Evolutionary conservation across 2,797 vertebrate species (phyloP).

Genomic region (Cirrhinus molitorella): DNA sequence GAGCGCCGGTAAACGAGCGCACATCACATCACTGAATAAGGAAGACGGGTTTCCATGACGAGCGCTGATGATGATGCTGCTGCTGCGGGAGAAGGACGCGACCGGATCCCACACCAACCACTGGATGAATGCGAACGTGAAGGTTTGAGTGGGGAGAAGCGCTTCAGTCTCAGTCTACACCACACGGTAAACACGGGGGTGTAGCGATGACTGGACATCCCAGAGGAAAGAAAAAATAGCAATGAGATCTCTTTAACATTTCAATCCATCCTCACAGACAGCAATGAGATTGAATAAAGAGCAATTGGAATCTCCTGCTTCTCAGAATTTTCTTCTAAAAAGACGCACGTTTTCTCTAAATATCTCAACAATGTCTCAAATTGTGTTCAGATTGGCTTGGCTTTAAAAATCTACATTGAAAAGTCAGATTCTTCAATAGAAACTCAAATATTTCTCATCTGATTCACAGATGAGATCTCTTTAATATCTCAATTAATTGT

Average conservation of each 20-base stretch:
- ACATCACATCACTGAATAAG: slow-evolving; percentile 62
- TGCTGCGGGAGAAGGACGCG: slow-evolving; percentile 72
- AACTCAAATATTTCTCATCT: neutral
- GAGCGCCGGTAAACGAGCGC: slow-evolving; percentile 20
- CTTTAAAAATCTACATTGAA: neutral
- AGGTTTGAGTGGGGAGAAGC: neutral
- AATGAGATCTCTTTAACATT: neutral
- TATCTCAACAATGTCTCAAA: neutral
- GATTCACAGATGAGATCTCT: neutral
- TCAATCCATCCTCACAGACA: neutral
- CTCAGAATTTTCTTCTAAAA: neutral
- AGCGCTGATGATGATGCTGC: slow-evolving; percentile 71
- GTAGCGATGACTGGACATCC: slow-evolving; percentile 38
- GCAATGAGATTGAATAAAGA: neutral
- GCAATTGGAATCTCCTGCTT: neutral
- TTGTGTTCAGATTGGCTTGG: neutral
- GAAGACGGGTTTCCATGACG: slow-evolving; percentile 72
- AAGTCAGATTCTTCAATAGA: neutral
- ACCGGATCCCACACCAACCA: slow-evolving; percentile 23
- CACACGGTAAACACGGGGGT: slow-evolving; percentile 7
- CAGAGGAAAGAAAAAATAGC: neutral
- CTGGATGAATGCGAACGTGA: slow-evolving; percentile 38
- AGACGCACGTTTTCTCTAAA: neutral
- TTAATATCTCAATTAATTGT: neutral
- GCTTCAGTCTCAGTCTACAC: slow-evolving; percentile 2